Conservation (phyloP, 1,140 invertebrate genomes). For the Subanguina moxae region DNA sequence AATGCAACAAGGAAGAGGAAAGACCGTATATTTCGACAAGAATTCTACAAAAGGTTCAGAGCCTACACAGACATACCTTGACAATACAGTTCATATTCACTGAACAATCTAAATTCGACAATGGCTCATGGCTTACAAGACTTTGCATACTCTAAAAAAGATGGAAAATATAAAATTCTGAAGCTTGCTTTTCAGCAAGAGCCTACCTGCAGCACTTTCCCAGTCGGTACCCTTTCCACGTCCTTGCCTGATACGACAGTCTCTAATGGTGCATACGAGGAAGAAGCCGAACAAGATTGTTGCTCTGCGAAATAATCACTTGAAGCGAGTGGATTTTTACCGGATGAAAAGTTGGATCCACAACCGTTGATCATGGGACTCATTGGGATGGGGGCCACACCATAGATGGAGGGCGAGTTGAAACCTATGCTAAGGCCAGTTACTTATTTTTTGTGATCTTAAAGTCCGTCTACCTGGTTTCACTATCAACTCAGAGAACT, state of each 20-base stretch:
- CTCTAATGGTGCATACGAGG: constrained; percentile 10
- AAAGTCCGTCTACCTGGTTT: constrained; percentile 2
- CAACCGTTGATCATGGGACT: background rate
- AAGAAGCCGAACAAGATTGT: background rate
- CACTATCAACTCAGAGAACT: constrained; percentile 10
- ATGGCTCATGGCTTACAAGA: constrained; percentile 5
- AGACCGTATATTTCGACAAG: too few relatives aligned
- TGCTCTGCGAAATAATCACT: background rate
- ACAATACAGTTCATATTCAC: constrained; percentile 16
- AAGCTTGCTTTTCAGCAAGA: background rate
- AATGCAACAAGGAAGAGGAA: too few relatives aligned
- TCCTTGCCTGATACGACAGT: background rate
- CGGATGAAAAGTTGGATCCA: background rate
- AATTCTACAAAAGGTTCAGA: too few relatives aligned
- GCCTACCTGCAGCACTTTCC: background rate
- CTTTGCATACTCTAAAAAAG: constrained; percentile 22
- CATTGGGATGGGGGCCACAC: background rate
- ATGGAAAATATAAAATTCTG: background rate
- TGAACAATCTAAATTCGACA: constrained; percentile 12
- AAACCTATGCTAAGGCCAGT: background rate
- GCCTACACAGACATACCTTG: too few relatives aligned
- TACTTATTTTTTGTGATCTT: background rate
- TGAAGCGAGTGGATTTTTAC: background rate
- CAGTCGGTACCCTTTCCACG: background rate
- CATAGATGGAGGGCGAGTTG: constrained; percentile 10